Evolutionary conservation across 2,113 vertebrate genomes (phyloP).

Genomic region (Nannobrachium achirus): DNA sequence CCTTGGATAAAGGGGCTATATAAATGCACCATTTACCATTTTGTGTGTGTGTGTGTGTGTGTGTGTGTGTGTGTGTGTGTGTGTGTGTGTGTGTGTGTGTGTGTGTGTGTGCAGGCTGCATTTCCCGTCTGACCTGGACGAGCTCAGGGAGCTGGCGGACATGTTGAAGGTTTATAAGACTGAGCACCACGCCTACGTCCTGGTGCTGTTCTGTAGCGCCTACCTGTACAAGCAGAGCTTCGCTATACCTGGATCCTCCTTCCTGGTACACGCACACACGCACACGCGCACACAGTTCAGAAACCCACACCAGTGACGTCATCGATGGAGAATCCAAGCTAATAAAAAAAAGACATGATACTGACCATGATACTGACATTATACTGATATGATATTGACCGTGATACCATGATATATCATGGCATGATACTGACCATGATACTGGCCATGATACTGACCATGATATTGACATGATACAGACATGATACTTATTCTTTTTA

Average conservation of each 20-base stretch:
- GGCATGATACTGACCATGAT: too few species aligned
- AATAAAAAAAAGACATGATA: too few species aligned
- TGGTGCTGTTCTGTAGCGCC: conserved; percentile 92
- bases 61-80: background rate
- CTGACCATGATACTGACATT: too few species aligned
- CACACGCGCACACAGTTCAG: background rate
- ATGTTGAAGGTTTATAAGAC: conserved; percentile 87
- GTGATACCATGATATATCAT: too few species aligned
- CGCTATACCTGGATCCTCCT: conserved; percentile 95
- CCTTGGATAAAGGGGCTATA: too few species aligned
- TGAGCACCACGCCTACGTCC: conserved; percentile 87
- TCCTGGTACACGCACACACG: conserved; percentile 83
- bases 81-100: background rate
- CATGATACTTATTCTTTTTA: too few species aligned
- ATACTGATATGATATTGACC: too few species aligned
- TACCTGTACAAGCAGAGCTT: conserved; percentile 98
- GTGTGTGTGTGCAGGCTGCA: conserved; percentile 71
- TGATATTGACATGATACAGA: too few species aligned
- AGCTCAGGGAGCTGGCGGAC: conserved; percentile 87
- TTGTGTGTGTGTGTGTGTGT: background rate
- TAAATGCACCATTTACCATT: background rate
- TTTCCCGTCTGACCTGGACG: conserved; percentile 93
- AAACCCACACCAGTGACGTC: too few species aligned
- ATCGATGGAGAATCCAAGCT: too few species aligned
- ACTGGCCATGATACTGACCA: too few species aligned